phyloP scores from a whole-genome alignment of 2,113 vertebrate genomes.

The Ailurus styani region DNA sequence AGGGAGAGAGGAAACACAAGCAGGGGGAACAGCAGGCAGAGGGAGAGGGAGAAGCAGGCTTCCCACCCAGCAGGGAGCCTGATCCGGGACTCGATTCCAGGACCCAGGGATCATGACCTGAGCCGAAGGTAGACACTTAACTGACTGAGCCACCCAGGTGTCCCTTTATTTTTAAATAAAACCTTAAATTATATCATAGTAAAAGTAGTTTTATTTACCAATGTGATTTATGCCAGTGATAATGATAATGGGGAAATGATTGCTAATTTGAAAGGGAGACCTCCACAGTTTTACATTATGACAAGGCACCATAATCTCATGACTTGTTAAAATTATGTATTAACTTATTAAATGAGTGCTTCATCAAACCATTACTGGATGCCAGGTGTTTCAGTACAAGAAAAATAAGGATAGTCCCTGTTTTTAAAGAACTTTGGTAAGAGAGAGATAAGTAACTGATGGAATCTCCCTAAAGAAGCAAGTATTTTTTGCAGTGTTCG shows the following conservation, averaged over 20 bases:
- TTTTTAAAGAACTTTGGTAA: constrained; percentile 1
- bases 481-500: background rate
- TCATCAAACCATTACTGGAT: background rate
- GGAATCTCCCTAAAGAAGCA: background rate
- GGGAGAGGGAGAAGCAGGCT: too few relatives aligned
- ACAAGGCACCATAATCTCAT: background rate
- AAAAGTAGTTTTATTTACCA: constrained; percentile 1
- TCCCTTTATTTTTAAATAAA: background rate
- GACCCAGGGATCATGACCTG: too few relatives aligned
- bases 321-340: background rate
- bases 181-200: background rate
- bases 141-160: too few relatives aligned
- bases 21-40: too few relatives aligned
- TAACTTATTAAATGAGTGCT: background rate
- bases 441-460: background rate
- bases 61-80: too few relatives aligned
- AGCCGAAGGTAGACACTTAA: too few relatives aligned
- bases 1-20: too few relatives aligned
- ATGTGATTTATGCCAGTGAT: background rate
- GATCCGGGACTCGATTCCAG: too few relatives aligned
- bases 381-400: background rate
- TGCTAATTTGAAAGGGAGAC: background rate
- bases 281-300: background rate
- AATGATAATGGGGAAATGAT: background rate
- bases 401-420: background rate